A percentile compares a stretch with the other conserved stretches of the same genome.
Conservation (phyloP, 2,113 vertebrate genomes). For the Peromyscus californicus region DNA sequence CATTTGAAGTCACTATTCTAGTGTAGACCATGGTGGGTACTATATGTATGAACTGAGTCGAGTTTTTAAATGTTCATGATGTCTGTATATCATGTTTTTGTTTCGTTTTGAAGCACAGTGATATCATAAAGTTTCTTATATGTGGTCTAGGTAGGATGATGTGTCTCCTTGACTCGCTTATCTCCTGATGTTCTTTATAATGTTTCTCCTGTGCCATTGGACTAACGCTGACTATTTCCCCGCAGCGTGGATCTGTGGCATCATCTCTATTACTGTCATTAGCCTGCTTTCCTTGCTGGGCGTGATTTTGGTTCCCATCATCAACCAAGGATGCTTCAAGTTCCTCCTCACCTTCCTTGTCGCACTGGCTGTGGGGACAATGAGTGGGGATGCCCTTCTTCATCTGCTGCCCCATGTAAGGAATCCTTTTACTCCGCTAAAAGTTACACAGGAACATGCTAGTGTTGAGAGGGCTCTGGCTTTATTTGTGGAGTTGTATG, state of each 20-base stretch:
- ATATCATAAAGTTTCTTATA: not conserved
- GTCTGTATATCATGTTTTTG: not conserved
- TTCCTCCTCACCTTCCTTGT: conserved; percentile 99
- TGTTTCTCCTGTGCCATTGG: not conserved
- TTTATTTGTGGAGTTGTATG: conserved; percentile 19
- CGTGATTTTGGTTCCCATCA: conserved; percentile 96
- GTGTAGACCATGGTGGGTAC: not conserved
- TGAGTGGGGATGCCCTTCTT: conserved; percentile 98
- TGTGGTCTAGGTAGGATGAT: not conserved
- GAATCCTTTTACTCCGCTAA: conserved; percentile 61
- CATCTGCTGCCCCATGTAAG: conserved; percentile 98
- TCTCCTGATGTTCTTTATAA: not conserved
- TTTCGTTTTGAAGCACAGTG: conserved; percentile 43
- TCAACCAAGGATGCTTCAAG: conserved; percentile 99
- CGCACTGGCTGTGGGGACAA: conserved; percentile 98
- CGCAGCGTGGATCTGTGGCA: conserved; percentile 95
- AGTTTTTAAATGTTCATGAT: conserved; percentile 35
- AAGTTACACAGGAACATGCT: not conserved
- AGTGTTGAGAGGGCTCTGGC: not conserved
- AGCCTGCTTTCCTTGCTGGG: conserved; percentile 98
- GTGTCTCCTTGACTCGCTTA: not conserved
- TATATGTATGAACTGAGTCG: conserved; percentile 7
- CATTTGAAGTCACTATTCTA: conserved; percentile 47
- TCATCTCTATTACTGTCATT: conserved; percentile 99
- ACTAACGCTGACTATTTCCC: conserved; percentile 60